A percentile compares a stretch with the other conserved stretches of the same genome.
phyloP scores from a whole-genome alignment of 1,140 invertebrate species.

The Fopius arisanus region DNA sequence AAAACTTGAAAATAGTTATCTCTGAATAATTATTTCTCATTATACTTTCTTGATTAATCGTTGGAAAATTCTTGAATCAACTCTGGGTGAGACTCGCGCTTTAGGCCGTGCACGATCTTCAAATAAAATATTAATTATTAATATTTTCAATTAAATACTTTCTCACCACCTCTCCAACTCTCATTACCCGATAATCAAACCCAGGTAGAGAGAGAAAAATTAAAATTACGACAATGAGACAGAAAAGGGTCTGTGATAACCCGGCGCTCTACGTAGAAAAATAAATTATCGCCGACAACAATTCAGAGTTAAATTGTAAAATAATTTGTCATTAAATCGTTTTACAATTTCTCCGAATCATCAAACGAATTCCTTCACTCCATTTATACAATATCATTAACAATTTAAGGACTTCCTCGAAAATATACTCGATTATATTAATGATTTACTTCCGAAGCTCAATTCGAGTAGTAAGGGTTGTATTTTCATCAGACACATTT shows the following conservation, averaged over 20 bases:
- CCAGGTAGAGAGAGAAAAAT: background rate
- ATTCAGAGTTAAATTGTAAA: background rate
- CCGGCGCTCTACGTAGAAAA: conserved; percentile 56
- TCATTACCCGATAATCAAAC: background rate
- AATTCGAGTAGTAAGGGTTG: background rate
- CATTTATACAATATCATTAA: conserved; percentile 4
- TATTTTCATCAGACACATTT: background rate
- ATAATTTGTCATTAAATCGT: no score
- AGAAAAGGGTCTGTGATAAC: conserved; percentile 47
- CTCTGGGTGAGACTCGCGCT: background rate
- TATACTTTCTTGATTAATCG: conserved; percentile 9
- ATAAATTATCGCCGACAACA: conserved; percentile 47
- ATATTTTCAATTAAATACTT: background rate
- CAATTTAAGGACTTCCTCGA: background rate
- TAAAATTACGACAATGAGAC: conserved; percentile 17
- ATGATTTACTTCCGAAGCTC: background rate
- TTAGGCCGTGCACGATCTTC: conserved; percentile 4
- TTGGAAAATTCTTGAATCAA: background rate
- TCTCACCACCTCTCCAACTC: background rate
- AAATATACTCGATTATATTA: conserved; percentile 5
- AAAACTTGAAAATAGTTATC: background rate
- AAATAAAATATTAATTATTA: background rate
- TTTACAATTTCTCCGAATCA: background rate
- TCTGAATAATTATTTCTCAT: background rate
- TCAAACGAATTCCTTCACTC: background rate